Percentiles rank a stretch among this genome's conserved stretches.
Conservation (phyloP, 2,113 vertebrate genomes). For the Neopipo cinnamomea region DNA sequence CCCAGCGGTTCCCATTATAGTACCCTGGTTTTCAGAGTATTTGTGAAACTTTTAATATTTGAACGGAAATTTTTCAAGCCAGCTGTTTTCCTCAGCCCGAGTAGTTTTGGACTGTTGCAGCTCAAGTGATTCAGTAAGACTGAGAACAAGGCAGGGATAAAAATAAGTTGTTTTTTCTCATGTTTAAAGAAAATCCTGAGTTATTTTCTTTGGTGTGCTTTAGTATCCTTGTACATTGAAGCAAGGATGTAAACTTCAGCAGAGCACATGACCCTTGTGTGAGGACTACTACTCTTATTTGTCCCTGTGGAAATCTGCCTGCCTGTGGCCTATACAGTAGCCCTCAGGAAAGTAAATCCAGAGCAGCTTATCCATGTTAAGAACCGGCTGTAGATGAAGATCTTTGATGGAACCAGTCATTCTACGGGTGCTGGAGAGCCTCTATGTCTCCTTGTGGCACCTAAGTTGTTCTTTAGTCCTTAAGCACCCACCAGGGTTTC, state of each 20-base stretch:
- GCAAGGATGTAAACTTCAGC: not conserved
- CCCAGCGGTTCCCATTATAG: not conserved
- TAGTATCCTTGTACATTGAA: not conserved
- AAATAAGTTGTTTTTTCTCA: not conserved
- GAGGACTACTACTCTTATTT: not conserved
- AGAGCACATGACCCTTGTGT: not conserved
- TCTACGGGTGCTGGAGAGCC: not conserved
- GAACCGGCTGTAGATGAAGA: rapidly evolving
- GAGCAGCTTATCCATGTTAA: not conserved
- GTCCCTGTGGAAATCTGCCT: not conserved
- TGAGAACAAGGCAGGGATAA: not conserved
- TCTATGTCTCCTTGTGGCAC: not conserved
- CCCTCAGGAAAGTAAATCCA: not conserved
- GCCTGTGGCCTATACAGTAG: not conserved
- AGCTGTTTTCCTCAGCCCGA: not conserved
- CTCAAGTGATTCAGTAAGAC: not conserved
- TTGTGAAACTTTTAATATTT: not conserved
- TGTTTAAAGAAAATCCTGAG: not conserved
- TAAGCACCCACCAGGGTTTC: not conserved
- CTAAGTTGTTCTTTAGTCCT: not conserved
- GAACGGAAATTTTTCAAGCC: not conserved
- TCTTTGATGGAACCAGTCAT: not conserved
- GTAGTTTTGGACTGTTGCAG: not conserved
- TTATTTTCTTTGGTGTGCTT: not conserved
- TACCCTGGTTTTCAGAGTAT: not conserved